Evolutionary conservation across 2,888 invertebrate species (phyloP).

Genomic region (Drosophila recens): DNA sequence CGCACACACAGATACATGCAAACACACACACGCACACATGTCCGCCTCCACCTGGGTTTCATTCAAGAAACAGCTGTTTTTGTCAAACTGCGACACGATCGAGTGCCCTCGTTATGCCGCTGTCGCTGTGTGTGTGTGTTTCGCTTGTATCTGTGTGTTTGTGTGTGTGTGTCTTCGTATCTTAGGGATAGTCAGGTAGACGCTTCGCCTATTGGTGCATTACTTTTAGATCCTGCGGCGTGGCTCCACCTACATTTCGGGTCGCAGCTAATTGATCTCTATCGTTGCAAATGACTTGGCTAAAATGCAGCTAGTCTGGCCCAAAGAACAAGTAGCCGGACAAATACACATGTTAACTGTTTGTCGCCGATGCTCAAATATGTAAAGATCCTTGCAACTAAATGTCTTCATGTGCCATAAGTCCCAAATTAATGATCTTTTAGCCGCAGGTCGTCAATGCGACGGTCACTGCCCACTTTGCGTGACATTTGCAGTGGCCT

Average conservation of each 20-base stretch:
- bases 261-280: slow-evolving; percentile 54
- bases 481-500: slow-evolving; percentile 74
- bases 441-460: slow-evolving; percentile 37
- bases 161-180: slow-evolving; percentile 28
- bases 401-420: slow-evolving; percentile 65
- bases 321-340: slow-evolving; percentile 54
- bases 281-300: slow-evolving; percentile 57
- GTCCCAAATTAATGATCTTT: slow-evolving; percentile 74
- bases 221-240: slow-evolving; percentile 53
- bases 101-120: slow-evolving; percentile 78
- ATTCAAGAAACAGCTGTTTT: slow-evolving; percentile 79
- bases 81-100: slow-evolving; percentile 73
- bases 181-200: slow-evolving; percentile 59
- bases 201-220: slow-evolving; percentile 66
- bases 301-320: slow-evolving; percentile 43
- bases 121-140: slow-evolving; percentile 31
- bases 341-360: slow-evolving; percentile 58
- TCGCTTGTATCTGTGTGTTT: slow-evolving; percentile 11
- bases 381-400: slow-evolving; percentile 15
- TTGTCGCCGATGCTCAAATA: slow-evolving; percentile 63
- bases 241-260: slow-evolving; percentile 65
- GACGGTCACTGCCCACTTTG: slow-evolving; percentile 68
- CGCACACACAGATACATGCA: too few relatives aligned
- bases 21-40: slow-evolving; percentile 24
- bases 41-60: slow-evolving; percentile 71